A percentile compares a stretch with the other conserved stretches of the same genome.
Conservation (phyloP, 1,140 invertebrate genomes). For the Drosophila arawakana region DNA sequence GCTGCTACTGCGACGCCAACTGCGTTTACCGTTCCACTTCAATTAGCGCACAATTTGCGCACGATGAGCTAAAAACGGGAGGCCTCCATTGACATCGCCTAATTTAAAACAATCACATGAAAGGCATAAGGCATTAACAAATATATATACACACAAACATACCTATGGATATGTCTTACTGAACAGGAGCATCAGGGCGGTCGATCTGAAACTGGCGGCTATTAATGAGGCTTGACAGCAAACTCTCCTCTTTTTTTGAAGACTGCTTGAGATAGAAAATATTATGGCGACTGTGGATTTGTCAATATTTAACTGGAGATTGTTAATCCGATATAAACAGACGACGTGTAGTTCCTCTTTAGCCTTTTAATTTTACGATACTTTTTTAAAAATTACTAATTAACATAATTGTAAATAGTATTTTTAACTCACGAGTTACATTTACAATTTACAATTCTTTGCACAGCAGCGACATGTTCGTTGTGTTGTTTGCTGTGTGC, state of each 20-base stretch:
- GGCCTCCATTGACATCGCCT: constrained; percentile 41
- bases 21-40: constrained; percentile 56
- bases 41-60: constrained; percentile 48
- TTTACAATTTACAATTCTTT: background rate
- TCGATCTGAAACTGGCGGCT: constrained; percentile 28
- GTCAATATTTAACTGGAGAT: background rate
- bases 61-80: constrained; percentile 13
- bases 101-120: constrained; percentile 62
- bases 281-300: background rate
- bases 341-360: background rate
- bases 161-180: background rate
- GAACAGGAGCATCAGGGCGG: constrained; percentile 31
- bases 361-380: background rate
- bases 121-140: constrained; percentile 40
- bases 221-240: constrained; percentile 48
- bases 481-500: background rate
- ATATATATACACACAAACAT: background rate
- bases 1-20: constrained; percentile 14
- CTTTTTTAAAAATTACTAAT: too few species aligned
- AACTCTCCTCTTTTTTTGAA: background rate
- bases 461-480: background rate
- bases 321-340: background rate
- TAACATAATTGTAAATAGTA: too few species aligned
- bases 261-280: background rate
- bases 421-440: too few species aligned